Base-by-base conservation (phyloP, 2,113 vertebrate genomes). In the Proterorhinus semilunaris region DNA sequence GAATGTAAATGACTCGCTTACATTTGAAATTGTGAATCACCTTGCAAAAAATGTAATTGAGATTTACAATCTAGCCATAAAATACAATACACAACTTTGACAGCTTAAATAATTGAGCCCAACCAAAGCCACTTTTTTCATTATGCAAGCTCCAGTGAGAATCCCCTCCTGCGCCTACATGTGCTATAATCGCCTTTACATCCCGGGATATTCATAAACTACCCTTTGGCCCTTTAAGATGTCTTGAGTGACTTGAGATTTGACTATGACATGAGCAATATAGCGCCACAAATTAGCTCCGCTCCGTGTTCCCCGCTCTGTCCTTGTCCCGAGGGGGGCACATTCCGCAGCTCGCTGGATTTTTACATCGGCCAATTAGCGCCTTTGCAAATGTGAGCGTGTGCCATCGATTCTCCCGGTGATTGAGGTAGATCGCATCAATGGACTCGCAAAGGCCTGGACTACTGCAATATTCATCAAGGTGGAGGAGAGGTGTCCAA, bases 381-480 rank as follows among this genome's bases (percentile, higher is more conserved):
- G 43, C 72, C 74, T 78, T 68, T 75, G 78, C 83, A 79, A 85
- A 87, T 83, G 83, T 86, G 82, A 86, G 83, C 75, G 80, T 79
- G 79, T 53, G 75, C 85, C 84, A 88, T 88, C 62, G 81, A 89
- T 90, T 84, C 76, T 76, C 79, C 48, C 12, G 81, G 83, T 86
- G 89, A 88, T 88, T 83, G 83, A 84, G 75, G 80, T 81, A 71
- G 79, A 81, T 82, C 85, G 82, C 69, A 72, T 82, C 79, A 76
- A 83, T 66, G 75, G 64, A 55, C 81, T 80, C 55, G 4, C 67
- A 3, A 72, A 77, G 27, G 66, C 68, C 78, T 6, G 62, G 78
- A 82, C 87, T 81, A 70, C 62, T 90, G 80, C 81, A 88, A 87
- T 86, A 90, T 91, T 88, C 86, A 90, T 92, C 84, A 89, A 90